phyloP scores from a whole-genome alignment of 2,113 vertebrate genomes.

The Ctenodactylus gundi region DNA sequence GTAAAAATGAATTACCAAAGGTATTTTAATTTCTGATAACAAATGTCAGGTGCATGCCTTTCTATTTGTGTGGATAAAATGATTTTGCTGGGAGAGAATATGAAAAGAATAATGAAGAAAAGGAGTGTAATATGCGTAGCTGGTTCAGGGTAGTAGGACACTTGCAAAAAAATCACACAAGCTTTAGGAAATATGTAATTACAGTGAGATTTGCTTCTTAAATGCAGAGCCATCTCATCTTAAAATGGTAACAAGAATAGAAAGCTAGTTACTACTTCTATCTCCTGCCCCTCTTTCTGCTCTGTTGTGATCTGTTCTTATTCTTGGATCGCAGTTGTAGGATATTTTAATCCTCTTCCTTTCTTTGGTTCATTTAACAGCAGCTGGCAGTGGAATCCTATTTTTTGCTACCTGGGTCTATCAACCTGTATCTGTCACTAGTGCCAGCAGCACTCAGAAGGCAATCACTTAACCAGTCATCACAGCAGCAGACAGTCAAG shows the following conservation, averaged over 20 bases:
- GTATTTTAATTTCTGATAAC: slow-evolving; percentile 57
- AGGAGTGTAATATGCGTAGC: background rate
- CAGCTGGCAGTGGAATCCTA: slow-evolving; percentile 31
- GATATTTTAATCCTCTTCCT: slow-evolving; percentile 53
- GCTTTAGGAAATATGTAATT: background rate
- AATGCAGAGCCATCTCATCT: background rate
- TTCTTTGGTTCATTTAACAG: slow-evolving; percentile 43
- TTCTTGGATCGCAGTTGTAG: background rate
- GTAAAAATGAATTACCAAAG: slow-evolving; percentile 28
- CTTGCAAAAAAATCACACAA: background rate
- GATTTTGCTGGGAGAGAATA: background rate
- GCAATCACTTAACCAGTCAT: slow-evolving; percentile 44
- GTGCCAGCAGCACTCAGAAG: background rate
- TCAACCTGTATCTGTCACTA: slow-evolving; percentile 18
- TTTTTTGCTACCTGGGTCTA: slow-evolving; percentile 32
- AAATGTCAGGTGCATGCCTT: slow-evolving; percentile 29
- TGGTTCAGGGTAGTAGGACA: background rate
- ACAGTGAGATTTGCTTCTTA: background rate
- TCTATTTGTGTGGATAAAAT: slow-evolving; percentile 5
- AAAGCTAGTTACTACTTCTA: slow-evolving; percentile 18
- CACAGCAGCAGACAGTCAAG: slow-evolving; percentile 23
- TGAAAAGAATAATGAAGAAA: slow-evolving; percentile 19
- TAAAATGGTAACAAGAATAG: slow-evolving; percentile 31
- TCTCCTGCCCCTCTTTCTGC: background rate
- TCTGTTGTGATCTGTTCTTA: background rate